Evolutionary conservation across 1,140 invertebrate genomes (phyloP).

Genomic region (Drosophila sulfurigaster): DNA sequence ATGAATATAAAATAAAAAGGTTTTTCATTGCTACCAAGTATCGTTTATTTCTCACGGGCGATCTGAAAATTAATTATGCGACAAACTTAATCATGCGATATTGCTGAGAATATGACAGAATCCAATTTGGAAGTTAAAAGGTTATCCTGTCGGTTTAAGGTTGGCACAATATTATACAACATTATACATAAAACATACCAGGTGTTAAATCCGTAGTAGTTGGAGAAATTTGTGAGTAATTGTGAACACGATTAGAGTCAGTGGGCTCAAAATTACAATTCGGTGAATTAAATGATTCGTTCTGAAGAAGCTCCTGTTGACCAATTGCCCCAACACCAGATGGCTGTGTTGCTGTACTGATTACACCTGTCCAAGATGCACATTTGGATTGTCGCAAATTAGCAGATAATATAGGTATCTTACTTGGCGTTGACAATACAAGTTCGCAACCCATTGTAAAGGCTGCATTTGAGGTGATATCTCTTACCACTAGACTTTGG

Average conservation of each 20-base stretch:
- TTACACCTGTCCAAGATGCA: slow-evolving; percentile 86
- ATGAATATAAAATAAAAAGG: too few relatives aligned
- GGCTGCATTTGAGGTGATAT: slow-evolving; percentile 17
- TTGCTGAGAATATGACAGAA: too few relatives aligned
- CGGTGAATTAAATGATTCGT: slow-evolving; percentile 10
- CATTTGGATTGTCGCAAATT: slow-evolving; percentile 86
- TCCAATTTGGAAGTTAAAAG: too few relatives aligned
- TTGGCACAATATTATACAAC: too few relatives aligned
- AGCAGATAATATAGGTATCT: slow-evolving; percentile 74
- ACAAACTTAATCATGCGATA: too few relatives aligned
- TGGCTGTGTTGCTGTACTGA: slow-evolving; percentile 34
- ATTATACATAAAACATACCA: slow-evolving; percentile 68
- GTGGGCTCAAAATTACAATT: slow-evolving; percentile 20
- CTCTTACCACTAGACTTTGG: slow-evolving; percentile 54
- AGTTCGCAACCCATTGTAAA: slow-evolving; percentile 45
- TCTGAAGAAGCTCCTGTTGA: slow-evolving; percentile 19
- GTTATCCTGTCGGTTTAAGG: too few relatives aligned
- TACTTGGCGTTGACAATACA: slow-evolving; percentile 56
- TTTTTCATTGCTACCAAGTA: too few relatives aligned
- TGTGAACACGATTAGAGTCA: slow-evolving; percentile 23
- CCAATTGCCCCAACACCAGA: slow-evolving; percentile 2
- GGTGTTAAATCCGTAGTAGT: slow-evolving; percentile 85
- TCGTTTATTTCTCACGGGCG: too few relatives aligned
- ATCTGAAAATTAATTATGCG: too few relatives aligned
- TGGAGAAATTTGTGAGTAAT: slow-evolving; percentile 65